Conservation (phyloP, 2,113 vertebrate species). For the Taxidea taxus region DNA sequence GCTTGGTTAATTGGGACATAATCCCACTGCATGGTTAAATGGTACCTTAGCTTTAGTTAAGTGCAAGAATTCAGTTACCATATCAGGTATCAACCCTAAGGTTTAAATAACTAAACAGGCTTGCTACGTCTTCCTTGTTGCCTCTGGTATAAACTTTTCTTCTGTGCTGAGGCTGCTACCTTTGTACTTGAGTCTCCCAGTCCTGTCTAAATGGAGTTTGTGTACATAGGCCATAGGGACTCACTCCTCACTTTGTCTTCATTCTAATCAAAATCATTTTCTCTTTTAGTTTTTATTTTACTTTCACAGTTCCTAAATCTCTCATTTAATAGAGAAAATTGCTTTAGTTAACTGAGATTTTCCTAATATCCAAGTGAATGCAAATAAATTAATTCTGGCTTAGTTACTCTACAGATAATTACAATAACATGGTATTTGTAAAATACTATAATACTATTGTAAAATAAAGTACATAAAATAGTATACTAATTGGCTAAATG, state of each 20-base stretch:
- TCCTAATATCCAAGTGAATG: background rate
- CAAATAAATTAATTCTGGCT: background rate
- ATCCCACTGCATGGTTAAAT: constrained; percentile 1
- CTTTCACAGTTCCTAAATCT: background rate
- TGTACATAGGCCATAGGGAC: background rate
- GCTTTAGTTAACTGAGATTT: constrained; percentile 8
- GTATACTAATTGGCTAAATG: background rate
- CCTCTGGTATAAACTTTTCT: background rate
- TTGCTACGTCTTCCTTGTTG: background rate
- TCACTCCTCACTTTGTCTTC: background rate
- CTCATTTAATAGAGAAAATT: constrained; percentile 37
- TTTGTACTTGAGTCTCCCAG: background rate
- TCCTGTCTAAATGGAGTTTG: background rate
- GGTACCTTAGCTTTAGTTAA: constrained; percentile 29
- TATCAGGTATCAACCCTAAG: background rate
- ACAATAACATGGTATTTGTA: background rate
- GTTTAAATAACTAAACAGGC: constrained; percentile 47
- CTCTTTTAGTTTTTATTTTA: constrained; percentile 40
- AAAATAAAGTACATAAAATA: background rate
- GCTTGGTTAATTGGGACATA: constrained; percentile 23
- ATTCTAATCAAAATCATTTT: constrained; percentile 30
- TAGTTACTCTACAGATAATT: background rate
- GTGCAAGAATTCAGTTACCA: constrained; percentile 51
- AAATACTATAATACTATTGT: no score
- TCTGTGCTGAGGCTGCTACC: background rate